phyloP scores from a whole-genome alignment of 2,113 vertebrate genomes.

The Ascaphus truei region DNA sequence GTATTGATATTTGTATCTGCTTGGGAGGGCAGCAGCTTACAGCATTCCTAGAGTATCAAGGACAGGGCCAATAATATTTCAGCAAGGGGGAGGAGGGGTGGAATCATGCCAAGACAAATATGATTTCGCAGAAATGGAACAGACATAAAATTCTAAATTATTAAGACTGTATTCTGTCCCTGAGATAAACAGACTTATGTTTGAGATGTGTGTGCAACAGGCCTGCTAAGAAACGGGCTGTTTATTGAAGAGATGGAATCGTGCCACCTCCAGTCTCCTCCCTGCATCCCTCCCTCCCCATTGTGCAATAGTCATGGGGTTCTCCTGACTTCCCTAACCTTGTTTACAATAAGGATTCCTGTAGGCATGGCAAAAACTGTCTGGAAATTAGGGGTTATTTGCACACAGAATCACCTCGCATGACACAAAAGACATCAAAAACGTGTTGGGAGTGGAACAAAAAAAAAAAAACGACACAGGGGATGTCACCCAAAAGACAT shows the following conservation, averaged over 20 bases:
- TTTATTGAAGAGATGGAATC: not conserved
- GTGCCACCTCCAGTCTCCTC: not conserved
- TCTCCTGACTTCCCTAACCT: slow-evolving; percentile 33
- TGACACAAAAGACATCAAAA: too few species aligned
- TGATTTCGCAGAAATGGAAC: not conserved
- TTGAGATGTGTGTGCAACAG: not conserved
- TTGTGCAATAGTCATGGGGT: slow-evolving; percentile 39
- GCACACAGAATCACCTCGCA: too few species aligned
- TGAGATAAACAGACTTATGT: not conserved
- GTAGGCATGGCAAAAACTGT: not conserved
- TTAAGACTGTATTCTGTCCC: not conserved
- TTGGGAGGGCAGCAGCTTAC: not conserved
- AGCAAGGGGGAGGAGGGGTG: not conserved
- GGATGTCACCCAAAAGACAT: too few species aligned
- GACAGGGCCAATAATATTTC: not conserved
- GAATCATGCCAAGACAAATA: not conserved
- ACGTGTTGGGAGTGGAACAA: too few species aligned
- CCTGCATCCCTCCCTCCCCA: slow-evolving; percentile 9
- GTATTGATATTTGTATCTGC: not conserved
- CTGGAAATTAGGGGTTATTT: too few species aligned
- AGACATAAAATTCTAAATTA: slow-evolving; percentile 1
- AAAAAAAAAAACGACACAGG: too few species aligned
- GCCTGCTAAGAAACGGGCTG: not conserved
- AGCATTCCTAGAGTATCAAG: slow-evolving; percentile 12
- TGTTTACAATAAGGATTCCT: slow-evolving; percentile 41